Base-by-base conservation (phyloP, 2,113 vertebrate genomes). In the Clinocottus analis region DNA sequence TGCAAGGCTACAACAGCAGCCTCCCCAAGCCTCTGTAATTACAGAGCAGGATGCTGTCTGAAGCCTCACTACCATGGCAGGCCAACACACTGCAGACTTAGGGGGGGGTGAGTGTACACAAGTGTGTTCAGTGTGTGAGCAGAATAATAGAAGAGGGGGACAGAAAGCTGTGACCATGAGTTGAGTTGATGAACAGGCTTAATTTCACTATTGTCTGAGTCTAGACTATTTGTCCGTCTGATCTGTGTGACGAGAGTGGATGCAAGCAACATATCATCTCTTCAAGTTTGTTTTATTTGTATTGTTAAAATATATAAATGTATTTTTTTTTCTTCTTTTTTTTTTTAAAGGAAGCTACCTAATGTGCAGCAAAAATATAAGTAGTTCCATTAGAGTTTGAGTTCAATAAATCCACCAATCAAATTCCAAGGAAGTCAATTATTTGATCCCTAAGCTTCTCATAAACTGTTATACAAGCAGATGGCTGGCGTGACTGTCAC, bases 11-110 rank as follows among this genome's bases (percentile, higher is more conserved):
- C 43, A 81, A 64, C 66, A 75, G 63, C 83, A 84, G 74, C 64
- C 72, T 78, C 67, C 61, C n/a, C 59, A 23, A 49, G 69, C 69
- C 68, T 86, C 82, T 83, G 74, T 90, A 88, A 89, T 91, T 90
- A 88, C 58, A 86, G 80, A 84, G 77, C 75, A 86, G 85, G 77
- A 86, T 67, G 82, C 79, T 73, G 80, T 87, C 74, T 85, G 61
- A 77, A 79, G 55, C 69, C 68, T 87, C 80, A 58, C 70, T 58
- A 71, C 77, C 64, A 47, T 79, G 84, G 67, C 87, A 82, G 84
- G 72, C 84, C 75, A 80, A 69, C 82, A 62, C 77, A 72, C 63
- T 82, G 87, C 83, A 88, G 75, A 75, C 71, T 45, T 56, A 75
- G 84, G 10, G 43, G 53, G 55, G 62, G 33, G 64, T 79, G 62